Conservation (phyloP, 2,888 invertebrate genomes). For the Scaeva pyrastri region DNA sequence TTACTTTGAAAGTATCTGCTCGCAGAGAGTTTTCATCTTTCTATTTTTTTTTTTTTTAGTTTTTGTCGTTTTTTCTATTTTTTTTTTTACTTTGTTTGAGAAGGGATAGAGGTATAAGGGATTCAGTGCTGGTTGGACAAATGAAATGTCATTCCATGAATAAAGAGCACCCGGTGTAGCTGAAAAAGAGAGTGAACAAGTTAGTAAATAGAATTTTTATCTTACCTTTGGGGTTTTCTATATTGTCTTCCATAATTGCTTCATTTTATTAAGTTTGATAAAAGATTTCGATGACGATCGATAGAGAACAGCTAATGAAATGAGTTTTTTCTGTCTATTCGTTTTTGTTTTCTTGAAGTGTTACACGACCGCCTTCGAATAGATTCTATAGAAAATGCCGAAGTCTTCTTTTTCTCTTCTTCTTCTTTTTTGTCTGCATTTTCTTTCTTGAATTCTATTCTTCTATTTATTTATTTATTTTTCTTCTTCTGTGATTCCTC, state of each 20-base stretch:
- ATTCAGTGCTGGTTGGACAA: slow-evolving; percentile 44
- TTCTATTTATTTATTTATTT: slow-evolving; percentile 35
- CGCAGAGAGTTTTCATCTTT: slow-evolving; percentile 33
- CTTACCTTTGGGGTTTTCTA: slow-evolving; percentile 53
- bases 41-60: slow-evolving; percentile 9
- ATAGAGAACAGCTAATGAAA: background rate
- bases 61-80: background rate
- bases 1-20: slow-evolving; percentile 62
- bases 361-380: background rate
- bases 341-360: background rate
- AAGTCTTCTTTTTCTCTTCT: background rate
- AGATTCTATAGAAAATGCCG: slow-evolving; percentile 8
- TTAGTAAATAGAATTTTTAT: slow-evolving; percentile 66
- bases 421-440: background rate
- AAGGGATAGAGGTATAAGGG: slow-evolving; percentile 30
- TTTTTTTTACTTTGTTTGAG: background rate
- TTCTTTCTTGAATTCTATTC: slow-evolving; percentile 12
- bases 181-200: slow-evolving; percentile 71
- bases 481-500: slow-evolving; percentile 6
- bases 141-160: slow-evolving; percentile 36
- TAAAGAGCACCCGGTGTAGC: slow-evolving; percentile 40
- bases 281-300: background rate
- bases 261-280: slow-evolving; percentile 11
- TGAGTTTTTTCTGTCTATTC: background rate
- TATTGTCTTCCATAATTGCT: slow-evolving; percentile 28